Percentiles rank a stretch among this genome's conserved stretches.
Conservation (phyloP, 2,113 vertebrate genomes). For the Petaurus breviceps region DNA sequence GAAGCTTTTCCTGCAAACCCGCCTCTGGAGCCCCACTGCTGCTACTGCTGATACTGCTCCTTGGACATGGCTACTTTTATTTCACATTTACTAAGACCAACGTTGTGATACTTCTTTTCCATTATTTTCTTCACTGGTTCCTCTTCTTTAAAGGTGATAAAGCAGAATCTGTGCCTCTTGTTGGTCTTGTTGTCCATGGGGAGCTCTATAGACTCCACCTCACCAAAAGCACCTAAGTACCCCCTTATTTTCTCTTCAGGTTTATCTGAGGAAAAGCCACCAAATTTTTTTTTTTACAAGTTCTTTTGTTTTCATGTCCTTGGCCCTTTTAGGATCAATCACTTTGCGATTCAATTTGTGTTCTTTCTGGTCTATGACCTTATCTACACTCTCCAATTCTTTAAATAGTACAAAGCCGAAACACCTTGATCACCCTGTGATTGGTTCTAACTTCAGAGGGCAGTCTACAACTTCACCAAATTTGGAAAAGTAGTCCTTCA, state of each 20-base stretch:
- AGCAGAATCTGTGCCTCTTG: conserved; percentile 98
- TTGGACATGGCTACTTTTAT: conserved; percentile 99
- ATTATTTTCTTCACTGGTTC: conserved; percentile 98
- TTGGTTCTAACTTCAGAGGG: conserved; percentile 97
- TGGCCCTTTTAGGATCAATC: conserved; percentile 99
- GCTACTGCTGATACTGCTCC: conserved; percentile 98
- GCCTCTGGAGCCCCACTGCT: conserved; percentile 96
- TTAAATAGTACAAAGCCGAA: conserved; percentile 99
- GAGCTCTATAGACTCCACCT: conserved; percentile 98
- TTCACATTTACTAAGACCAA: conserved; percentile 99
- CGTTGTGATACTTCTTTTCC: conserved; percentile 99
- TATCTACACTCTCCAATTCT: conserved; percentile 95
- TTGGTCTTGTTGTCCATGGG: conserved; percentile 99
- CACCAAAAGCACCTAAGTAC: conserved; percentile 96
- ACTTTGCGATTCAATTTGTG: conserved; percentile 99
- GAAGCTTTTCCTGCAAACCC: conserved; percentile 92
- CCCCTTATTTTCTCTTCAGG: conserved; percentile 98
- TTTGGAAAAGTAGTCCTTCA: conserved; percentile 99
- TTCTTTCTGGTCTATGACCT: conserved; percentile 97
- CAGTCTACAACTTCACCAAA: conserved; percentile 99
- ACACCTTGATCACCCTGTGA: conserved; percentile 96
- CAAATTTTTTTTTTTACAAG: conserved; percentile 99
- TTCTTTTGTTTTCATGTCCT: conserved; percentile 99
- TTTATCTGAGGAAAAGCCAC: conserved; percentile 97
- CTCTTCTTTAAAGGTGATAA: conserved; percentile 98